Percentiles rank a stretch among this genome's conserved stretches.
Conservation (phyloP, 2,888 invertebrate genomes). For the Cremastobaeus sp. region DNA sequence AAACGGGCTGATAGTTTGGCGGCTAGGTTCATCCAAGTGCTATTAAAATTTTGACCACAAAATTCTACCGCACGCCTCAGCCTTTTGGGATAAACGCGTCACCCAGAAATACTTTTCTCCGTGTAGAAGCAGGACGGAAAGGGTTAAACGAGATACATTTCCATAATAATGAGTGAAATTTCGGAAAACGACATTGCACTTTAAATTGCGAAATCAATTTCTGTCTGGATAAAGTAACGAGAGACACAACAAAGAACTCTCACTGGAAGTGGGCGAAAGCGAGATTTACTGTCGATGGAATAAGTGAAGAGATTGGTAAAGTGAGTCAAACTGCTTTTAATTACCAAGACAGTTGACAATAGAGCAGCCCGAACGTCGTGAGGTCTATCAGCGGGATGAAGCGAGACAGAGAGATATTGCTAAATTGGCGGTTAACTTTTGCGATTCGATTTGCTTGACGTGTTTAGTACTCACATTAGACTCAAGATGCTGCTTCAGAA, state of each 20-base stretch:
- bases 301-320: constrained; percentile 1
- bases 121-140: too few species aligned
- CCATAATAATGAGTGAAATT: too few species aligned
- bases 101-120: too few species aligned
- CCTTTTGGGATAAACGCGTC: too few species aligned
- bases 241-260: background rate
- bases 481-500: constrained; percentile 40
- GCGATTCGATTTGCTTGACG: constrained; percentile 60
- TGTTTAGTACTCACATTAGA: constrained; percentile 51
- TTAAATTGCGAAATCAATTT: too few species aligned
- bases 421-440: constrained; percentile 65
- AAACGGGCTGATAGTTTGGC: too few species aligned
- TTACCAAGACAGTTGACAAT: constrained; percentile 43
- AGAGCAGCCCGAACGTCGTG: constrained; percentile 11
- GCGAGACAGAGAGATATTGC: constrained; percentile 61
- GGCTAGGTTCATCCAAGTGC: too few species aligned
- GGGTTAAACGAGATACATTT: too few species aligned
- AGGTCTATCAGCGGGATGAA: constrained; percentile 30
- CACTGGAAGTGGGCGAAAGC: constrained; percentile 2
- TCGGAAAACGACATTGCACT: too few species aligned
- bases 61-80: too few species aligned
- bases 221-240: too few species aligned
- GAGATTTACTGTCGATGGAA: constrained; percentile 1
- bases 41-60: too few species aligned
- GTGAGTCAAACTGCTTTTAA: constrained; percentile 38